Evolutionary conservation across 1,140 invertebrate species (phyloP).

Genomic region (Pristionchus pacificus): DNA sequence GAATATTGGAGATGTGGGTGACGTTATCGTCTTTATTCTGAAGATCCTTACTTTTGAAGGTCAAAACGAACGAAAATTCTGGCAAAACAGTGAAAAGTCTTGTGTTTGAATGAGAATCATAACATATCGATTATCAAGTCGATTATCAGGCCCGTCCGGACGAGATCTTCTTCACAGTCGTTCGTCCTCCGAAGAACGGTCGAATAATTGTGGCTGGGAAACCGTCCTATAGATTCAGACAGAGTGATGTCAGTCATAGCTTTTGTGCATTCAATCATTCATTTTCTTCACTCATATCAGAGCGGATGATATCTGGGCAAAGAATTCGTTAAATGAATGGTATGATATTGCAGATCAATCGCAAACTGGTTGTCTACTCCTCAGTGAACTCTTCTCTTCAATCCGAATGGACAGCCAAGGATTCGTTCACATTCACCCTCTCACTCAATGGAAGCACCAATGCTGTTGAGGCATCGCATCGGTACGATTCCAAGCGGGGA

Average conservation of each 20-base stretch:
- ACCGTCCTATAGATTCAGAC: conserved; percentile 40
- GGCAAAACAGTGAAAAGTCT: too few relatives aligned
- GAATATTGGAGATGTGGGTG: conserved; percentile 26
- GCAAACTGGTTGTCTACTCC: conserved; percentile 20
- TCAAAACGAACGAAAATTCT: too few relatives aligned
- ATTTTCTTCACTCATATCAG: too few relatives aligned
- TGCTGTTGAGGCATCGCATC: conserved; percentile 5
- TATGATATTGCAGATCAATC: conserved; percentile 23
- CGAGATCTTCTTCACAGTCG: conserved; percentile 46
- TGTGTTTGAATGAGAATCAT: too few relatives aligned
- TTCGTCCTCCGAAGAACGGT: conserved; percentile 43
- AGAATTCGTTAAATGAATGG: neutral
- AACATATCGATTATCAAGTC: too few relatives aligned
- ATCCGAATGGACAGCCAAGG: conserved; percentile 39
- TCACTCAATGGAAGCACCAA: conserved; percentile 22
- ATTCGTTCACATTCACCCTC: conserved; percentile 49
- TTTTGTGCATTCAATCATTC: too few relatives aligned
- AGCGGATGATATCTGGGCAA: too few relatives aligned
- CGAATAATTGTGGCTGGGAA: conserved; percentile 32
- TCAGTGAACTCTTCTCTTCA: conserved; percentile 17
- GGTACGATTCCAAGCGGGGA: neutral
- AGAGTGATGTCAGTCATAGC: conserved; percentile 37
- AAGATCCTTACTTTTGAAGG: too few relatives aligned
- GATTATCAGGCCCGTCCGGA: conserved; percentile 28
- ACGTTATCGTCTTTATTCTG: too few relatives aligned